Base-by-base conservation (phyloP, 1,140 invertebrate genomes). In the Ceratitis capitata region DNA sequence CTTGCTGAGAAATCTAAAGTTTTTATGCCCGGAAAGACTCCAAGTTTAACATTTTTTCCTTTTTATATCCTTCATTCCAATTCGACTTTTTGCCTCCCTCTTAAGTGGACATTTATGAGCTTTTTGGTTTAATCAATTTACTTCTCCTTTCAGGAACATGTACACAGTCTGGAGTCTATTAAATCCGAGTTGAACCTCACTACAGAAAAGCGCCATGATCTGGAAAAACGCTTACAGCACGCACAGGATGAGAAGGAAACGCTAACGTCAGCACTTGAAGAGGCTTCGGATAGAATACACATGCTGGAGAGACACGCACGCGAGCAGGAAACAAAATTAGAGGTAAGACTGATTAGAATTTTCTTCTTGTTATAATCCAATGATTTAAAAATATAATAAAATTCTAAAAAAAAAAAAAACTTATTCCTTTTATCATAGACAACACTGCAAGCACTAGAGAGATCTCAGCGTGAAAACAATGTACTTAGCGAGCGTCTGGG, bases 141-240 rank as follows among this genome's bases (percentile, higher is more conserved):
- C n/a, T 23, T 9, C 19, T 0, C 19, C 1, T 84, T 84, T 23
- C 92, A 96, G 93, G 97, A 98, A 91, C 97, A 98, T 91, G 95
- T 98, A 84, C 96, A 95, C 89, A 98, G 97, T 91, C 92, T 98
- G 86, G 97, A 98, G 89, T 95, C 97, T 39, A 94, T 98, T 10
- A 94, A 96, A 90, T 96, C 97, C 90, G 97, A 98, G 93, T 95
- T 98, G 86, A 95, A 96, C 88, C 91, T 98, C 85, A 94, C 98
- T 82, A 95, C 94, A 42, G 96, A 97, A 88, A 97, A 97, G 91
- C 97, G 96, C 89, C 93, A 94, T 82, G 97, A 98, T 87, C 92
- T 98, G 85, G 97, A 98, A 91, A 95, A 95, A 89, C 93, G 97
- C 88, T 93, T 97, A 84, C 94, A 95, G 83, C 92, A 93, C 82